These are phyloP conservation scores for Triops cancriformis DNA, from an alignment of 1,140 invertebrate genomes.

Conservation along the genomic window DNA sequence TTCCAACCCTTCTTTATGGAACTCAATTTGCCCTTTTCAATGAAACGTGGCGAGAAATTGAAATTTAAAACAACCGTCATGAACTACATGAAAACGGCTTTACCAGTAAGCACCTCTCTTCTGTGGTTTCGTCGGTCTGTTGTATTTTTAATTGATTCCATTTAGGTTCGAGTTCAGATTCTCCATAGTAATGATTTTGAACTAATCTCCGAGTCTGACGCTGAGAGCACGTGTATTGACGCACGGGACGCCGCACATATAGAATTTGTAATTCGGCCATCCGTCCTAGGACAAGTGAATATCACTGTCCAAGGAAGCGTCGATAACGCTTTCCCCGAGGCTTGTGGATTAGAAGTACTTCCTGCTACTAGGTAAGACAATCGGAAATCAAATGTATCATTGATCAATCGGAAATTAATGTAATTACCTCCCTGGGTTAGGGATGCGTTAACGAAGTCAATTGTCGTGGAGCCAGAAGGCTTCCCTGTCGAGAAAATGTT, in stretches of 20 bases:
- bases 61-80: conserved; percentile 58
- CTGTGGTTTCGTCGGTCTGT: conserved; percentile 19
- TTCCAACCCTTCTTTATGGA: conserved; percentile 66
- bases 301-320: conserved; percentile 50
- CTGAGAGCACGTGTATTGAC: conserved; percentile 38
- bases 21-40: conserved; percentile 57
- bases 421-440: conserved; percentile 39
- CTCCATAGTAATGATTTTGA: conserved; percentile 43
- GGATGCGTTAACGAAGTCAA: conserved; percentile 49
- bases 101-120: conserved; percentile 49
- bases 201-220: conserved; percentile 33
- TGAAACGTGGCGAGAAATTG: conserved; percentile 58
- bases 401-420: conserved; percentile 14
- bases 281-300: conserved; percentile 47
- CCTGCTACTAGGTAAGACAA: conserved; percentile 40
- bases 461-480: conserved; percentile 53
- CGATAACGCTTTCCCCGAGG: conserved; percentile 40
- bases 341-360: conserved; percentile 45
- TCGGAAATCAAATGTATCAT: conserved; percentile 15
- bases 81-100: conserved; percentile 56
- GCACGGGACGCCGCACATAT: conserved; percentile 42
- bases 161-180: conserved; percentile 47
- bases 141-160: conserved; percentile 21
- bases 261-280: conserved; percentile 45
- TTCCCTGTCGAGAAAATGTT: conserved; percentile 47